These are phyloP conservation scores for Octodon degus DNA, from an alignment of 2,113 vertebrate species.

Conservation along the genomic window DNA sequence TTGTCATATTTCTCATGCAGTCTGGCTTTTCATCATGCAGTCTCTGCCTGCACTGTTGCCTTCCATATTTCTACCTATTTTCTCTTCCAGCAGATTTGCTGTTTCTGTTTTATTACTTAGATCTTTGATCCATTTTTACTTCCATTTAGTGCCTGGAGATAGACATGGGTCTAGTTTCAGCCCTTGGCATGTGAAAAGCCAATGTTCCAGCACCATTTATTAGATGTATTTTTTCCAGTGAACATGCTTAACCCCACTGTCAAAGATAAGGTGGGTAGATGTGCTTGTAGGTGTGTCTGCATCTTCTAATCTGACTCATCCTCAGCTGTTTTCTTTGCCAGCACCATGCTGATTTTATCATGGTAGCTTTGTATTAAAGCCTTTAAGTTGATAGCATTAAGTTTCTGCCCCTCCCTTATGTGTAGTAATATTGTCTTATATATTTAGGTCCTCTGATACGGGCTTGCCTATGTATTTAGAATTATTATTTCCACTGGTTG, in stretches of 20 bases:
- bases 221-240: neutral
- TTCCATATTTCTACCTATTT: neutral
- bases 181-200: neutral
- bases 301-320: too few relatives aligned
- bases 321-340: neutral
- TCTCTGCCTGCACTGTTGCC: neutral
- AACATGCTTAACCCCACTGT: neutral
- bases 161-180: neutral
- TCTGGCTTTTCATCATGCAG: neutral
- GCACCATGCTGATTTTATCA: neutral
- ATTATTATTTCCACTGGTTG: neutral
- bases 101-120: neutral
- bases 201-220: neutral
- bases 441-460: neutral
- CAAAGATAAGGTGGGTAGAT: neutral
- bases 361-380: neutral
- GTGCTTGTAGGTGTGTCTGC: neutral
- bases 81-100: neutral
- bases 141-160: neutral
- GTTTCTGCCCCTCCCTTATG: neutral
- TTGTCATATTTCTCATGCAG: neutral
- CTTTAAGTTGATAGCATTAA: neutral
- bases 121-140: neutral
- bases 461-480: neutral
- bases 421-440: neutral